phyloP scores from a whole-genome alignment of 1,140 invertebrate species.

The Ctenoplectra terminalis region DNA sequence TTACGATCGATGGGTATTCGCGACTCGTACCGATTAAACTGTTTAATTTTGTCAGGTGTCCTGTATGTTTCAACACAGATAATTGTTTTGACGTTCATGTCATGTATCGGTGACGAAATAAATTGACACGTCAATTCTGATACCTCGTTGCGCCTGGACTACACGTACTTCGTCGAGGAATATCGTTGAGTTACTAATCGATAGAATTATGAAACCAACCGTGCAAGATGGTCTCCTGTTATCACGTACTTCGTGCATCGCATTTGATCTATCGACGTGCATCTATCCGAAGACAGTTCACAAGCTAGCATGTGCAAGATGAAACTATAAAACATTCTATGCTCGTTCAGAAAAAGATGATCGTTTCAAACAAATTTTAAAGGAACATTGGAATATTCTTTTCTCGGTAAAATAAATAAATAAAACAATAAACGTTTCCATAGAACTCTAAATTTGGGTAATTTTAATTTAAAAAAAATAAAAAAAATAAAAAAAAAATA shows the following conservation, averaged over 20 bases:
- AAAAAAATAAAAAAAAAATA: too few relatives aligned
- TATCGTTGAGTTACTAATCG: conserved; percentile 8
- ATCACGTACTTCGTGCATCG: background rate
- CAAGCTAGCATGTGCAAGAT: background rate
- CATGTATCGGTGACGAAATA: conserved; percentile 12
- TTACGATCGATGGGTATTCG: background rate
- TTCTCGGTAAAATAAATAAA: too few relatives aligned
- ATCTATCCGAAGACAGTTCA: background rate
- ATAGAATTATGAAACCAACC: background rate
- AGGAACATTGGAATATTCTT: too few relatives aligned
- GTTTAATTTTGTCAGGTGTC: conserved; percentile 32
- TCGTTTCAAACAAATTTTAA: too few relatives aligned
- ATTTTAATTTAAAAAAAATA: too few relatives aligned
- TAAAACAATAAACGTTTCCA: too few relatives aligned
- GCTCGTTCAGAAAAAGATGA: too few relatives aligned
- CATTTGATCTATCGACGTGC: background rate
- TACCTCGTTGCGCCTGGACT: background rate
- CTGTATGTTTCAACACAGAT: background rate
- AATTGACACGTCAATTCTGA: conserved; percentile 44
- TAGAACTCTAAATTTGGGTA: too few relatives aligned
- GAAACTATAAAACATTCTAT: background rate
- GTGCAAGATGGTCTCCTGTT: background rate
- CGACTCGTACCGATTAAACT: conserved; percentile 14
- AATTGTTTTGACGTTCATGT: conserved; percentile 33
- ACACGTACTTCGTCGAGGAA: background rate